These are phyloP conservation scores for Madoqua kirkii DNA, from an alignment of 2,113 vertebrate genomes.

Conservation along the genomic window DNA sequence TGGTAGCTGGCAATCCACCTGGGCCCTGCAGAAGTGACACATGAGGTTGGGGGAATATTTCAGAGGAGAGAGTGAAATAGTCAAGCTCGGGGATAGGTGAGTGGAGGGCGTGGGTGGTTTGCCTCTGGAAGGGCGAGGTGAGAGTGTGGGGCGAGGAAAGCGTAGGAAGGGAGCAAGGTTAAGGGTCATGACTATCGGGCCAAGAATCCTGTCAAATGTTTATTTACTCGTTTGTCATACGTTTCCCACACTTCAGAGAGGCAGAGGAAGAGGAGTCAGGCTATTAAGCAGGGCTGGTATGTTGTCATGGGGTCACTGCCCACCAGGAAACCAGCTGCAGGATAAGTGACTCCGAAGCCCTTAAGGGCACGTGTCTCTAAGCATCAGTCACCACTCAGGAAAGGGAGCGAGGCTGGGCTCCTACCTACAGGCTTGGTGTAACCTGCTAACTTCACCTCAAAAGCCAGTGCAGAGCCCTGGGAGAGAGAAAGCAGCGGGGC, in stretches of 20 bases:
- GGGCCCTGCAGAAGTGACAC: neutral
- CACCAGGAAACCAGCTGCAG: neutral
- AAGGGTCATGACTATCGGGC: neutral
- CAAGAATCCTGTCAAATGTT: neutral
- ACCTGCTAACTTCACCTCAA: neutral
- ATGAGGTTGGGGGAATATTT: neutral
- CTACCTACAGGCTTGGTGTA: neutral
- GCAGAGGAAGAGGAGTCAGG: neutral
- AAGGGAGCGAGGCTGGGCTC: neutral
- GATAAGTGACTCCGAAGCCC: neutral
- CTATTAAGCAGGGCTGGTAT: neutral
- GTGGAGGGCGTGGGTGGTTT: neutral
- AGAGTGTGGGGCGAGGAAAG: neutral
- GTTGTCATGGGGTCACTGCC: neutral
- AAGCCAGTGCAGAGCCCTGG: neutral
- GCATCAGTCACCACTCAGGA: neutral
- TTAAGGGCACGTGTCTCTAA: neutral
- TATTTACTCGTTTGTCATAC: neutral
- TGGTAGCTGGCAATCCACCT: neutral
- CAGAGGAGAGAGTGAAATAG: neutral
- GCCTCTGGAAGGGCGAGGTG: neutral
- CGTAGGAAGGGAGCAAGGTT: neutral
- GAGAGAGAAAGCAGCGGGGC: neutral
- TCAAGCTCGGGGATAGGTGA: neutral
- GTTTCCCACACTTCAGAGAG: neutral